Evolutionary conservation across 2,888 invertebrate genomes (phyloP), one percentile per base, ranked within the genome.

Genomic region (Leucania comma): DNA sequence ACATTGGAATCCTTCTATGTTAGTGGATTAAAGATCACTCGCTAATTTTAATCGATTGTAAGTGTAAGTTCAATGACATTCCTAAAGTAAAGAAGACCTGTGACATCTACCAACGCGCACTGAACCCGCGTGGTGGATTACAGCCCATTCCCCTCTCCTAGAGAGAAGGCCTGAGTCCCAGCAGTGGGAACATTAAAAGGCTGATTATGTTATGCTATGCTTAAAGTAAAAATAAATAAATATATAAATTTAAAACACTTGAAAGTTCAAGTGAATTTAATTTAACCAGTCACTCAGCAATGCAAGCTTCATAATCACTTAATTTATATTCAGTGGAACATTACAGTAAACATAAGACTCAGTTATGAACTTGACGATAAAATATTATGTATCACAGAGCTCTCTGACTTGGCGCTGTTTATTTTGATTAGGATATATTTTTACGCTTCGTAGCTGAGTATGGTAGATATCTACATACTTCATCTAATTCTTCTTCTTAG

Each of bases 271-370:
- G 56, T 22, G 61, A 73, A 73, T 64, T 72, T 5, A 66, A 64
- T 69, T 53, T 35, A 8, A 6, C 46, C 22, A 57, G 51, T 66
- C 22, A 64, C 57, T 74, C 64, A 14, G 54, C 8, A 50, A 59
- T 82, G 50, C 70, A 70, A 61, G 51, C 50, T 51, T 50, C 53
- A 32, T 32, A 80, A 61, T 38, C 22, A 32, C 42, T 58, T 73
- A 62, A 68, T 73, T n/a, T 65, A 68, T 68, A 82, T 78, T 73
- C 69, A 78, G 65, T 70, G 38, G 50, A 67, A 48, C 22, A 42
- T 72, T 46, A 59, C 53, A 54, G 20, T 62, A 54, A 26, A 32
- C 26, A 42, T 42, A 59, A 71, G 57, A 61, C 65, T 56, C 22
- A 24, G 50, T 32, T 72, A 72, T 72, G 5, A 22, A 26, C 32